Evolutionary conservation across 1,140 invertebrate species (phyloP).

Genomic region (Meloidogyne exigua): DNA sequence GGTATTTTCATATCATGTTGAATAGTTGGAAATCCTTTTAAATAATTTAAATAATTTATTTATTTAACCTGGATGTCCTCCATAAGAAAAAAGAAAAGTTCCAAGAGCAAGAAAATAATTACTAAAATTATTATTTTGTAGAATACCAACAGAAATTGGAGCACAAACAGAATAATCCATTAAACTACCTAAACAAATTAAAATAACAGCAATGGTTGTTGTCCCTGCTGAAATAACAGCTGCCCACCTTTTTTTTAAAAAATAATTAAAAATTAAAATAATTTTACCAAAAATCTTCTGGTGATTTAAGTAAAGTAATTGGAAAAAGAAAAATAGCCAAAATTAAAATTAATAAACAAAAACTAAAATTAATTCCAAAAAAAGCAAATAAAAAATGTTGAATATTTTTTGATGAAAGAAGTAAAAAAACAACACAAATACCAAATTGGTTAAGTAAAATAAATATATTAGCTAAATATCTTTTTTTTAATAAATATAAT

Average conservation of each 20-base stretch:
- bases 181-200: slow-evolving; percentile 52
- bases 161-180: slow-evolving; percentile 44
- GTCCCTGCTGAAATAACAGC: slow-evolving; percentile 44
- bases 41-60: not conserved
- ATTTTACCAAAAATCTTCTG: slow-evolving; percentile 75
- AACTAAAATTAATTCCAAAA: slow-evolving; percentile 67
- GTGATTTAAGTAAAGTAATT: slow-evolving; percentile 73
- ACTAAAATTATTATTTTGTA: slow-evolving; percentile 46
- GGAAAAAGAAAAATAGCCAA: slow-evolving; percentile 71
- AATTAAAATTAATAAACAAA: slow-evolving; percentile 72
- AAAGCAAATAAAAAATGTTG: slow-evolving; percentile 67
- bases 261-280: not conserved
- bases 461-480: slow-evolving; percentile 66
- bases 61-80: slow-evolving; percentile 36
- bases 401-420: slow-evolving; percentile 71
- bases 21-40: slow-evolving; percentile 32
- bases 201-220: slow-evolving; percentile 52
- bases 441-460: slow-evolving; percentile 73
- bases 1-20: slow-evolving; percentile 50
- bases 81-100: slow-evolving; percentile 47
- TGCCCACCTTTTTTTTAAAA: slow-evolving; percentile 37
- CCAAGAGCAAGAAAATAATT: slow-evolving; percentile 65
- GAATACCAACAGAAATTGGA: slow-evolving; percentile 18
- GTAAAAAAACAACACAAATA: slow-evolving; percentile 73
- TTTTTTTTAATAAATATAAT: slow-evolving; percentile 43